A percentile compares a stretch with the other conserved stretches of the same genome.
phyloP scores from a whole-genome alignment of 1,140 invertebrate species.

The Papilio aristodemus region DNA sequence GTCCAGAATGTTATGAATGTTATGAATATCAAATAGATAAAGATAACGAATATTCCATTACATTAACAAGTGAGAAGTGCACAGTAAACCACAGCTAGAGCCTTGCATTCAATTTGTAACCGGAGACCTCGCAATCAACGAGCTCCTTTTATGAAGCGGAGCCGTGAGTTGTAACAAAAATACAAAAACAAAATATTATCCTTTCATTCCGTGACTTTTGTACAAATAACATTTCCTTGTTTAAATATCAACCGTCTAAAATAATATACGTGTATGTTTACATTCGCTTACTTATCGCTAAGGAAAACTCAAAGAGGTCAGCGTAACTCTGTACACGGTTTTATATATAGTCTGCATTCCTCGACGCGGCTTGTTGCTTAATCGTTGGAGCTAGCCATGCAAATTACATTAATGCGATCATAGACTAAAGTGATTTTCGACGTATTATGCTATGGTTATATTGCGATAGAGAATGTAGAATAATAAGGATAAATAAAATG shows the following conservation, averaged over 20 bases:
- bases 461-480: slow-evolving; percentile 27
- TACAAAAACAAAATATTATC: slow-evolving; percentile 29
- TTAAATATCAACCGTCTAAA: slow-evolving; percentile 24
- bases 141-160: slow-evolving; percentile 4
- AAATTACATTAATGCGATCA: slow-evolving; percentile 29
- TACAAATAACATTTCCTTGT: slow-evolving; percentile 29
- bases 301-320: slow-evolving; percentile 21
- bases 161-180: slow-evolving; percentile 12
- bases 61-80: slow-evolving; percentile 12
- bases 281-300: slow-evolving; percentile 19
- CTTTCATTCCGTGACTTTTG: slow-evolving; percentile 30
- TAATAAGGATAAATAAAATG: slow-evolving; percentile 38
- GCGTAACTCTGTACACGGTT: not conserved
- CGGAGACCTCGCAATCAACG: slow-evolving; percentile 27
- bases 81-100: slow-evolving; percentile 15
- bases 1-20: not conserved
- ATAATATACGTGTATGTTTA: slow-evolving; percentile 13
- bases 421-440: slow-evolving; percentile 26
- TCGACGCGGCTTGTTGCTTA: not conserved
- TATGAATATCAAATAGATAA: not conserved
- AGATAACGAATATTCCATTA: slow-evolving; percentile 12
- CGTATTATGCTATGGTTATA: slow-evolving; percentile 12
- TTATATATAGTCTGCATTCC: slow-evolving; percentile 22
- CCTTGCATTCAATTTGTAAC: slow-evolving; percentile 20
- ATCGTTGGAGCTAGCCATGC: slow-evolving; percentile 22